phyloP scores from a whole-genome alignment of 2,888 invertebrate genomes.

The Platycheirus rosarum region DNA sequence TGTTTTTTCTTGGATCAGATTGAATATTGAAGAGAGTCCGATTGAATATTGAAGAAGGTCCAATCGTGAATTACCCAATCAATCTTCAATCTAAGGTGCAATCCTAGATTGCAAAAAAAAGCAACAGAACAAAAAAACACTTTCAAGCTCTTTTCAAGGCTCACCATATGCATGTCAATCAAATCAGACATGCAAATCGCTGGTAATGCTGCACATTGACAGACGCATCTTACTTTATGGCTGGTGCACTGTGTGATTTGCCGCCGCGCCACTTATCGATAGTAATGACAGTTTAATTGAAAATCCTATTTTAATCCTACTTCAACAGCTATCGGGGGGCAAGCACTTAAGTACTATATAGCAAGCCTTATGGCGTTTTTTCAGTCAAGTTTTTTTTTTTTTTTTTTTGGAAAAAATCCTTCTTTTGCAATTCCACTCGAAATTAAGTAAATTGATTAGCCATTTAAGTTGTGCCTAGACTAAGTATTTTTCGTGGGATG shows the following conservation, averaged over 20 bases:
- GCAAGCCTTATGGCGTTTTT: conserved; percentile 23
- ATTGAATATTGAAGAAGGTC: too few species aligned
- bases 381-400: conserved; percentile 5
- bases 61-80: too few species aligned
- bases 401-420: conserved; percentile 8
- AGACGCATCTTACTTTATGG: conserved; percentile 55
- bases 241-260: conserved; percentile 19
- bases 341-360: conserved; percentile 58
- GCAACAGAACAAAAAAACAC: neutral
- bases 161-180: conserved; percentile 65
- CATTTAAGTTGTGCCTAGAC: conserved; percentile 21
- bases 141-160: conserved; percentile 31
- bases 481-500: conserved; percentile 12
- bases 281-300: conserved; percentile 72
- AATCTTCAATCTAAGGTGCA: too few species aligned
- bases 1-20: too few species aligned
- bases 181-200: conserved; percentile 48
- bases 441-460: conserved; percentile 48
- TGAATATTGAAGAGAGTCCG: too few species aligned
- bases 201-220: conserved; percentile 52
- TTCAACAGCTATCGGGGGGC: conserved; percentile 20
- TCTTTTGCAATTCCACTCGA: conserved; percentile 41
- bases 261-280: conserved; percentile 54
- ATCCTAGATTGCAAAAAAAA: neutral
- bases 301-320: conserved; percentile 63